Percentiles rank a stretch among this genome's conserved stretches.
phyloP scores from a whole-genome alignment of 2,888 invertebrate species.

The Himalopsyche anomala region DNA sequence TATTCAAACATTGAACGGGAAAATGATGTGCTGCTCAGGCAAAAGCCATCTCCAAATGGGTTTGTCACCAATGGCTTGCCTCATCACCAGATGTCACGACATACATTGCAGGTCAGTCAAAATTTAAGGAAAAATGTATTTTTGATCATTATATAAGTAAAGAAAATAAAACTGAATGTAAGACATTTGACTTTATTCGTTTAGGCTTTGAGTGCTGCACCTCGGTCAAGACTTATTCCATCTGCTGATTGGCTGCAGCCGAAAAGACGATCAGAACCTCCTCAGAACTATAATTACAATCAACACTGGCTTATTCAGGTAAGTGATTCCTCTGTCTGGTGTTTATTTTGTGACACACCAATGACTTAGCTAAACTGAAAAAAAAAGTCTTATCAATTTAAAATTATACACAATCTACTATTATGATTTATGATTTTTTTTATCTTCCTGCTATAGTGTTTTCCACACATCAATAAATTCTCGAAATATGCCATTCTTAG shows the following conservation, averaged over 20 bases:
- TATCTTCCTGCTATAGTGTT: no score
- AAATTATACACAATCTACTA: no score
- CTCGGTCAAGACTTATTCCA: slow-evolving; percentile 84
- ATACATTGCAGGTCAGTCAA: slow-evolving; percentile 77
- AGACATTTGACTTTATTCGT: slow-evolving; percentile 59
- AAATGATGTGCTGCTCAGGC: slow-evolving; percentile 71
- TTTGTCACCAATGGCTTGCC: slow-evolving; percentile 67
- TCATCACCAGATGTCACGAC: slow-evolving; percentile 83
- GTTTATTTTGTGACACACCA: no score
- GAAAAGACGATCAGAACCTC: slow-evolving; percentile 77
- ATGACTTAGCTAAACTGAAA: no score
- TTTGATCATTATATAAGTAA: not conserved
- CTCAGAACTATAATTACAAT: slow-evolving; percentile 80
- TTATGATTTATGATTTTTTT: no score
- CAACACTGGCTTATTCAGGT: slow-evolving; percentile 96
- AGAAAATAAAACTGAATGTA: no score
- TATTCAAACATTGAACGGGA: slow-evolving; percentile 77
- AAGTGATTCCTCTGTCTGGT: slow-evolving; percentile 55
- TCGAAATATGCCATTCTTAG: not conserved
- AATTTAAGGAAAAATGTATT: not conserved
- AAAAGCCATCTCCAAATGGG: slow-evolving; percentile 70
- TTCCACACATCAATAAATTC: no score
- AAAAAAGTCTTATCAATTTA: no score
- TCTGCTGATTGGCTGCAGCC: slow-evolving; percentile 85
- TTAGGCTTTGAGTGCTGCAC: slow-evolving; percentile 85